phyloP scores from a whole-genome alignment of 2,797 vertebrate genomes.

The Limnodromus scolopaceus region DNA sequence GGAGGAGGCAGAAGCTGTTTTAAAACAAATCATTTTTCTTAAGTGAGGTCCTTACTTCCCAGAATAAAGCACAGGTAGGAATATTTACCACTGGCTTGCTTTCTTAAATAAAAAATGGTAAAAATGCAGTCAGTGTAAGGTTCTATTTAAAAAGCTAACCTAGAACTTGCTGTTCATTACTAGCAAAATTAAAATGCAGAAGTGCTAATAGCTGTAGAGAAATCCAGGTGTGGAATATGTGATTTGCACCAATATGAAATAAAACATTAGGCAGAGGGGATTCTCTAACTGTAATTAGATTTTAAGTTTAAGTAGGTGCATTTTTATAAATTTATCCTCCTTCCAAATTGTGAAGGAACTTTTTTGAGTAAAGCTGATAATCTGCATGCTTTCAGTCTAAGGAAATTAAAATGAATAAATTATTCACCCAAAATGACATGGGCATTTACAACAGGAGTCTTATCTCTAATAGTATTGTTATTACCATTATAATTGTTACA shows the following conservation, averaged over 20 bases:
- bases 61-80: neutral
- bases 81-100: neutral
- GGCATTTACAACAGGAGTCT: neutral
- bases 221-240: neutral
- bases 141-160: neutral
- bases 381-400: slow-evolving; percentile 25
- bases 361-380: slow-evolving; percentile 44
- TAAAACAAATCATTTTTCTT: neutral
- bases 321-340: neutral
- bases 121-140: neutral
- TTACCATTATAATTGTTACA: slow-evolving; percentile 33
- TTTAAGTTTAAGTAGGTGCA: neutral
- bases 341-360: slow-evolving; percentile 19
- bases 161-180: neutral
- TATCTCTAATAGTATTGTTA: slow-evolving; percentile 40
- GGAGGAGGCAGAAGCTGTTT: neutral
- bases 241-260: neutral
- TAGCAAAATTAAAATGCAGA: neutral
- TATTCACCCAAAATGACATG: neutral
- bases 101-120: neutral
- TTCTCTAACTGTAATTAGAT: slow-evolving; percentile 5
- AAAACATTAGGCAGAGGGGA: neutral
- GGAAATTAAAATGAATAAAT: slow-evolving; percentile 68
- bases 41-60: neutral
- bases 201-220: neutral